A percentile compares a stretch with the other conserved stretches of the same genome.
Conservation (phyloP, 2,113 vertebrate species). For the Columba janthina region DNA sequence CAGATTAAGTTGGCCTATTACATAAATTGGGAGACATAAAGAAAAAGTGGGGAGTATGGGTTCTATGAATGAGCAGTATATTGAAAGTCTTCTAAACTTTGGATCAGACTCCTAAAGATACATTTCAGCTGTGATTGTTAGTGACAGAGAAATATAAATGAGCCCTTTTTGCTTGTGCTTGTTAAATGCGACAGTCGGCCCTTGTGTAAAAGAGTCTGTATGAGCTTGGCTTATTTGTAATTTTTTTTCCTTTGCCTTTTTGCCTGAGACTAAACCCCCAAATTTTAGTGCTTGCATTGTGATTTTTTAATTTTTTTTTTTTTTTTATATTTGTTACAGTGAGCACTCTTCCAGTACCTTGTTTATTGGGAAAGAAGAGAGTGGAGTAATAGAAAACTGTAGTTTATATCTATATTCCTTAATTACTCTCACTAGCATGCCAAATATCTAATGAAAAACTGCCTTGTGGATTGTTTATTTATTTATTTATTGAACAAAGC, state of each 20-base stretch:
- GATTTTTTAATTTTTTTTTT: neutral
- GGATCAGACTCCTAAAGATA: neutral
- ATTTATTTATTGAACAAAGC: constrained; percentile 5
- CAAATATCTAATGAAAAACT: constrained; percentile 36
- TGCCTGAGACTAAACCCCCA: neutral
- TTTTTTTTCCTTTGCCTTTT: neutral
- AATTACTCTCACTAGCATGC: neutral
- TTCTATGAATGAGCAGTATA: neutral
- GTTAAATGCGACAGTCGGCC: constrained; percentile 12
- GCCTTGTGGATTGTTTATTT: constrained; percentile 35
- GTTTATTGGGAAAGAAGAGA: neutral
- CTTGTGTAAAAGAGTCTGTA: neutral
- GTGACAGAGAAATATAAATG: constrained; percentile 37
- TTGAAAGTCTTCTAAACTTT: neutral
- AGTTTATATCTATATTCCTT: neutral
- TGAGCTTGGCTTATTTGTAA: neutral
- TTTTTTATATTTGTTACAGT: neutral
- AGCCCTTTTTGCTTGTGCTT: neutral
- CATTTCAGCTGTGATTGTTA: constrained; percentile 34
- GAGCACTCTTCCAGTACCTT: neutral
- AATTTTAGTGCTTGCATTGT: neutral
- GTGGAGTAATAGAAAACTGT: neutral
- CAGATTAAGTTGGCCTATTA: neutral
- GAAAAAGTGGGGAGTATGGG: neutral
- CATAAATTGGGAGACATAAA: neutral